These are phyloP conservation scores for Propsilocerus akamusi DNA, from an alignment of 1,140 invertebrate species.

Conservation along the genomic window DNA sequence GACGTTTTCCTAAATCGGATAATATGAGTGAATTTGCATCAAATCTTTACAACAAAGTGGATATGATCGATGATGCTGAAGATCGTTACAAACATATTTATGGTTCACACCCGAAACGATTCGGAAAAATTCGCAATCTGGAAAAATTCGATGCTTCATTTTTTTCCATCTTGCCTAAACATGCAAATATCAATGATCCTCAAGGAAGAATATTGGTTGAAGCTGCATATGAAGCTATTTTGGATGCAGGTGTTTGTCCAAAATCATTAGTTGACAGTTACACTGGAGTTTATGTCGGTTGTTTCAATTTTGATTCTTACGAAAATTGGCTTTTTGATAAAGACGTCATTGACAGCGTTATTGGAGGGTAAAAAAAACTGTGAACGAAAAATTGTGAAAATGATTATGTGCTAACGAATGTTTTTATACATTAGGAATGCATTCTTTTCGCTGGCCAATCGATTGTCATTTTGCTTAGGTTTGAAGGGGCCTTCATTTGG, in stretches of 20 bases:
- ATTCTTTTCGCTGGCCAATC: conserved; percentile 32
- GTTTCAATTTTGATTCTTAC: conserved; percentile 18
- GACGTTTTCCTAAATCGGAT: conserved; percentile 49
- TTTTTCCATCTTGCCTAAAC: conserved; percentile 64
- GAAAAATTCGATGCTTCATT: conserved; percentile 67
- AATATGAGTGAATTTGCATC: conserved; percentile 44
- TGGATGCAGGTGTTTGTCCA: conserved; percentile 61
- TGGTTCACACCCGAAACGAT: conserved; percentile 30
- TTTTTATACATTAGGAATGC: conserved; percentile 9
- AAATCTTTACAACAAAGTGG: conserved; percentile 42
- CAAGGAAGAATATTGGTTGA: conserved; percentile 76
- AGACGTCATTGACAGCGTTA: conserved; percentile 41
- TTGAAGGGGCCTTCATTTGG: conserved; percentile 57
- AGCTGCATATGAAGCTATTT: conserved; percentile 67
- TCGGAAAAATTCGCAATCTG: conserved; percentile 56
- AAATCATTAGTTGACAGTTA: conserved; percentile 50
- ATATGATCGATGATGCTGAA: conserved; percentile 31
- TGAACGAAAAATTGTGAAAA: no score
- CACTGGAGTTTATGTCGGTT: conserved; percentile 36
- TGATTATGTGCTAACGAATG: no score
- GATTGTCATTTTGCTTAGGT: conserved; percentile 59
- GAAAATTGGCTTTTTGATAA: conserved; percentile 30
- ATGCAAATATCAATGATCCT: conserved; percentile 75
- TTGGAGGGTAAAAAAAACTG: no score
- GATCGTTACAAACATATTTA: conserved; percentile 48